Percentiles rank a stretch among this genome's conserved stretches.
These are phyloP conservation scores for Sander lucioperca DNA, from an alignment of 2,113 vertebrate genomes.

Conservation along the genomic window DNA sequence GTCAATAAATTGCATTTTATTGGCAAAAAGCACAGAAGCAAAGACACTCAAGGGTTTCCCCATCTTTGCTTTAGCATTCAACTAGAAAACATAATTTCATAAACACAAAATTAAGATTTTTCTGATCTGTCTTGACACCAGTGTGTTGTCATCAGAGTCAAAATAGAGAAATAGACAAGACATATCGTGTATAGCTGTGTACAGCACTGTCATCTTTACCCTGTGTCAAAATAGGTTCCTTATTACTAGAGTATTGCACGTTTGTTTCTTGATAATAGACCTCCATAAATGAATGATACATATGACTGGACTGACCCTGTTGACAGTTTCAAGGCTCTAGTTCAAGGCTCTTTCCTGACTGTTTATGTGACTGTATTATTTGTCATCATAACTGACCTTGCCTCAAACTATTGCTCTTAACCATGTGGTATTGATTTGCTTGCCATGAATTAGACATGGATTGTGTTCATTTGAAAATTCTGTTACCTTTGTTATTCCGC, in stretches of 20 bases:
- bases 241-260: background rate
- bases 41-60: background rate
- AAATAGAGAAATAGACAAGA: background rate
- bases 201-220: background rate
- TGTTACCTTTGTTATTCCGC: slow-evolving; percentile 70
- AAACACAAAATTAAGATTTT: background rate
- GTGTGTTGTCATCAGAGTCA: background rate
- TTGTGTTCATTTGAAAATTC: background rate
- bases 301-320: background rate
- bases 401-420: slow-evolving; percentile 35
- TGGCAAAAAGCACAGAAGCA: background rate
- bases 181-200: background rate
- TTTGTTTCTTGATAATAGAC: background rate
- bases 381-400: slow-evolving; percentile 17
- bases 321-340: background rate
- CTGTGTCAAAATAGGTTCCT: background rate
- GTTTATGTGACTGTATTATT: slow-evolving; percentile 26
- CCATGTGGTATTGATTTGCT: slow-evolving; percentile 19
- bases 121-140: background rate
- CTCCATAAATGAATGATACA: background rate
- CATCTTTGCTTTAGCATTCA: background rate
- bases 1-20: background rate
- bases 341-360: background rate
- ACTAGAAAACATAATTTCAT: background rate
- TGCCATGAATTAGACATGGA: slow-evolving; percentile 3